These are phyloP conservation scores for Rhinatrema bivittatum DNA, from an alignment of 2,797 vertebrate species.

Conservation along the genomic window DNA sequence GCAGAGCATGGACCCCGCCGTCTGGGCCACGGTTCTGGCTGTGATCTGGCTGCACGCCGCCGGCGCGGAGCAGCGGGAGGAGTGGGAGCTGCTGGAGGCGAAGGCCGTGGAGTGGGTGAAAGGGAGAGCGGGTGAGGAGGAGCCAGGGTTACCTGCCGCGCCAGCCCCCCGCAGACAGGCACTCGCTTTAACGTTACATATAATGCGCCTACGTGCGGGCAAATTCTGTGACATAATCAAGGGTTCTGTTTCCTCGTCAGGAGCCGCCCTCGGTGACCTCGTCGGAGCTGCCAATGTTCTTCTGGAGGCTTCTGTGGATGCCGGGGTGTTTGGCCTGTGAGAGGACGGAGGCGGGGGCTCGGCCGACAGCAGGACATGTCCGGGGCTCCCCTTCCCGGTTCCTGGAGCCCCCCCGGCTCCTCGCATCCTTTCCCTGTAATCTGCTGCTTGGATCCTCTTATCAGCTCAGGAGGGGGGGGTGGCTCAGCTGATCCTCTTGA, in stretches of 20 bases:
- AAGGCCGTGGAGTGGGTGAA: constrained; percentile 61
- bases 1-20: background rate
- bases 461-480: too few species aligned
- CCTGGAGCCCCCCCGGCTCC: too few species aligned
- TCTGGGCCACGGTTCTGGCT: constrained; percentile 69
- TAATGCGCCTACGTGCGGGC: too few species aligned
- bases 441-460: too few species aligned
- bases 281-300: constrained; percentile 3
- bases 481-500: too few species aligned
- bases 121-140: constrained; percentile 45
- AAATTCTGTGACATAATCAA: too few species aligned
- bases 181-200: too few species aligned
- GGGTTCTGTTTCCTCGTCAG: background rate
- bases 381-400: too few species aligned
- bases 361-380: too few species aligned
- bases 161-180: too few species aligned
- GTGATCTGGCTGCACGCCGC: constrained; percentile 64
- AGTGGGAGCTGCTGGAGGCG: constrained; percentile 67
- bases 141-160: background rate
- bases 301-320: constrained; percentile 8
- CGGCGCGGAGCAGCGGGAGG: constrained; percentile 37
- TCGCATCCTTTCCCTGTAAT: too few species aligned
- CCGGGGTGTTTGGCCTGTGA: constrained; percentile 1
- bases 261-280: background rate
- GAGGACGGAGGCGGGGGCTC: too few species aligned